A percentile compares a stretch with the other conserved stretches of the same genome.
phyloP scores from a whole-genome alignment of 1,140 invertebrate genomes.

The Glomeris maerens region DNA sequence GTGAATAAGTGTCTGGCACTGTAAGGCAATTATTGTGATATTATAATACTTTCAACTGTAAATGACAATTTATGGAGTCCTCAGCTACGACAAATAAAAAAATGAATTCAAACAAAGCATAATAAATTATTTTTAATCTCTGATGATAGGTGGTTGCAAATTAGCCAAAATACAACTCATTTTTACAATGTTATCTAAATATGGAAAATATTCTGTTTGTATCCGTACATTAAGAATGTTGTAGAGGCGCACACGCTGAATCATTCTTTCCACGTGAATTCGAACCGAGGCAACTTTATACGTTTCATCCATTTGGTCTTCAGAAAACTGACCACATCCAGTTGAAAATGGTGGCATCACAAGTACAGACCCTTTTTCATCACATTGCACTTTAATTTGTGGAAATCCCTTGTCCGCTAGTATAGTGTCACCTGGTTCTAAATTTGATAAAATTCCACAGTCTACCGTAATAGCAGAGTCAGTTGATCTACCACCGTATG shows the following conservation, averaged over 20 bases:
- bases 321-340: slow-evolving; percentile 19
- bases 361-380: slow-evolving; percentile 15
- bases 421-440: too few relatives aligned
- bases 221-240: slow-evolving; percentile 19
- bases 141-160: too few relatives aligned
- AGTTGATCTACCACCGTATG: slow-evolving; percentile 26
- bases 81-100: too few relatives aligned
- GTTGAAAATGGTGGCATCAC: slow-evolving; percentile 24
- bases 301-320: slow-evolving; percentile 22
- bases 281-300: slow-evolving; percentile 23
- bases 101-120: too few relatives aligned
- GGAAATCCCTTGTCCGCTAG: slow-evolving; percentile 32
- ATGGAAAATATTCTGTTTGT: too few relatives aligned
- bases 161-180: too few relatives aligned
- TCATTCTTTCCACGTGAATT: slow-evolving; percentile 28
- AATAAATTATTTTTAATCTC: too few relatives aligned
- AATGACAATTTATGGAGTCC: too few relatives aligned
- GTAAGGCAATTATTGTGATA: too few relatives aligned
- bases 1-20: too few relatives aligned
- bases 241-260: slow-evolving; percentile 21
- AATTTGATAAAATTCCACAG: slow-evolving; percentile 26
- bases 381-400: slow-evolving; percentile 19
- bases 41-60: too few relatives aligned
- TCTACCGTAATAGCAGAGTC: slow-evolving; percentile 27
- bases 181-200: too few relatives aligned